Base-by-base conservation (phyloP, 2,113 vertebrate species). In the Tupaia tana region DNA sequence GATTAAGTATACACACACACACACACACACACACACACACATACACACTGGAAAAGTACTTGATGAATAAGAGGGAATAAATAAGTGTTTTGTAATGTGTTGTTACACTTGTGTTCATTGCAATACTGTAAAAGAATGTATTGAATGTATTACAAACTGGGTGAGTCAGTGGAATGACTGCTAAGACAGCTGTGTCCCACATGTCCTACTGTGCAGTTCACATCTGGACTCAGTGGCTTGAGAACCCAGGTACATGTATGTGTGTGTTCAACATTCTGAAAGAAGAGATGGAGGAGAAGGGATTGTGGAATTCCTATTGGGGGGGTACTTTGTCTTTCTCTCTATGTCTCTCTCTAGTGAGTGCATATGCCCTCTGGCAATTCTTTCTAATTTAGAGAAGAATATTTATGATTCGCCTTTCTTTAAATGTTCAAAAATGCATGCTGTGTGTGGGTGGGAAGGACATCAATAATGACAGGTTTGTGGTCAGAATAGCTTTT, bases 351-450 rank as follows among this genome's bases (percentile, higher is more conserved):
- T 43, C 43, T 43, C 43, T 43, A 5, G 43, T 43, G 43, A 43
- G 43, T 43, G 43, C 43, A 43, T 43, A 43, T 43, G 43, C 43
- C 43, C 43, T 43, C 43, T 43, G 43, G 43, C 43, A 43, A 43
- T 43, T 43, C 43, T 43, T 43, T 43, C 43, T 43, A 43, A 43
- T 93, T 81, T 74, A 61, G 9, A 86, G 1, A 83, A 18, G 19
- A 85, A 59, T 71, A 61, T 74, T 24, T 66, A n/a, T 56, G 6
- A 18, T 69, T 70, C 7, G 77, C 52, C 12, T 78, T 92, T 79
- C 14, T 83, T 92, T 89, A 89, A 85, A 67, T 93, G 86, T 10
- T 61, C 9, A 77, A 91, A 59, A 80, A 22, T 58, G 19, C 3
- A 73, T 84, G 18, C n/a, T 61, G 12, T 75, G 34, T 78, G 78